Evolutionary conservation across 2,113 vertebrate genomes (phyloP).

Genomic region (Planiliza haematocheilus): DNA sequence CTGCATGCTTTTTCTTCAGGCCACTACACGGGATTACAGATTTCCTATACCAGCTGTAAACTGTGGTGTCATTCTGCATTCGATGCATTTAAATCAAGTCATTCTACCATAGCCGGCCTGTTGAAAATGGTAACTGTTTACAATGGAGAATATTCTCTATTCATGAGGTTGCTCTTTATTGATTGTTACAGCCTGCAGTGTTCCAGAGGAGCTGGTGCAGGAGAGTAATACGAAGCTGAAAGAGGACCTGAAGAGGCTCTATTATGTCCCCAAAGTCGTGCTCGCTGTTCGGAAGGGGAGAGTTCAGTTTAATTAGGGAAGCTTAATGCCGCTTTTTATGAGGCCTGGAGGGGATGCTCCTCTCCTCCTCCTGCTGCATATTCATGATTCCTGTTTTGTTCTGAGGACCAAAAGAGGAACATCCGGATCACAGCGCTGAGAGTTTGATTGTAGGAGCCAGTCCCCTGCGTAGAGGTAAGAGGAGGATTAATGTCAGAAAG

Average conservation of each 20-base stretch:
- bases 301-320: constrained; percentile 74
- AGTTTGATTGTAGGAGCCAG: constrained; percentile 12
- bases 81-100: constrained; percentile 74
- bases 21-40: constrained; percentile 69
- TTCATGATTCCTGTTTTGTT: constrained; percentile 71
- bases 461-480: background rate
- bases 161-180: constrained; percentile 59
- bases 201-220: constrained; percentile 24
- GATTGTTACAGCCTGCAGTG: constrained; percentile 59
- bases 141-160: constrained; percentile 54
- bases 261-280: constrained; percentile 52
- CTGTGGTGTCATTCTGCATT: constrained; percentile 63
- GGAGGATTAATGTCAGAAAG: constrained; percentile 26
- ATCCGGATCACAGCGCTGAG: constrained; percentile 44
- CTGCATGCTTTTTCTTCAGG: constrained; percentile 46
- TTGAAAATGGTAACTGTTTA: constrained; percentile 54
- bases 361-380: constrained; percentile 59
- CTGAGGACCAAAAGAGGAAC: constrained; percentile 47
- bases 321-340: constrained; percentile 73
- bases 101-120: constrained; percentile 39
- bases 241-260: constrained; percentile 43
- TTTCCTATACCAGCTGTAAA: constrained; percentile 66
- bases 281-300: constrained; percentile 58
- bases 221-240: constrained; percentile 28
- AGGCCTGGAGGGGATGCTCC: constrained; percentile 60